A percentile compares a stretch with the other conserved stretches of the same genome.
Evolutionary conservation across 2,113 vertebrate genomes (phyloP).

Genomic region (Notechis scutatus): DNA sequence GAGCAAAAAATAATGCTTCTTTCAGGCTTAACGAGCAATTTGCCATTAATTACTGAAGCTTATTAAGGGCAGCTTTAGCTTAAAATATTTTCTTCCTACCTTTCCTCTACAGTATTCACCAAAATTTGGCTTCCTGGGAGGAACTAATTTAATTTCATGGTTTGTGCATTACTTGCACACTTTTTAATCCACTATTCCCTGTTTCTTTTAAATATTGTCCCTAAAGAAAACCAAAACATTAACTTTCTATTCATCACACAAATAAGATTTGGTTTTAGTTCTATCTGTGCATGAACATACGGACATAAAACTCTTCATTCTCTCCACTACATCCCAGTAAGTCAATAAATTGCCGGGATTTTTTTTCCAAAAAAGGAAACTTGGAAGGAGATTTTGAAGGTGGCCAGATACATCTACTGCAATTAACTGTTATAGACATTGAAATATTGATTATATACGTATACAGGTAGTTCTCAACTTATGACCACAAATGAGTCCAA

Average conservation of each 20-base stretch:
- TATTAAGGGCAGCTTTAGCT: constrained; percentile 65
- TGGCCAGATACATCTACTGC: background rate
- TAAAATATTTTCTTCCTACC: constrained; percentile 63
- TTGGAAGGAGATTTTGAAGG: background rate
- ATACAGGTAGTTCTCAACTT: background rate
- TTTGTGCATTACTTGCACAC: constrained; percentile 63
- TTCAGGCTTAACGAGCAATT: constrained; percentile 60
- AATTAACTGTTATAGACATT: background rate
- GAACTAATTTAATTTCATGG: constrained; percentile 73
- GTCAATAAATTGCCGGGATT: constrained; percentile 29
- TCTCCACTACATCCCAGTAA: constrained; percentile 22
- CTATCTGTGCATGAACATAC: constrained; percentile 50
- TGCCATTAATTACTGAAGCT: constrained; percentile 66
- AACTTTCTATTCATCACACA: constrained; percentile 52
- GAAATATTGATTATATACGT: background rate
- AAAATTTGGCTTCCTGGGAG: constrained; percentile 68
- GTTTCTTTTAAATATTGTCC: constrained; percentile 54
- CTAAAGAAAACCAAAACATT: constrained; percentile 66
- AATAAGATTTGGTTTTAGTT: constrained; percentile 52
- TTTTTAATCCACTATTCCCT: constrained; percentile 63
- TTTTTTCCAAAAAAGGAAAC: background rate
- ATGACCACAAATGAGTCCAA: too few species aligned
- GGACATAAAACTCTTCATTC: constrained; percentile 34
- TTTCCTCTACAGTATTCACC: constrained; percentile 69
- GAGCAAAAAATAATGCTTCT: constrained; percentile 16